Percentiles rank a stretch among this genome's conserved stretches.
phyloP scores from a whole-genome alignment of 1,140 invertebrate genomes.

The Ganaspis sp. region DNA sequence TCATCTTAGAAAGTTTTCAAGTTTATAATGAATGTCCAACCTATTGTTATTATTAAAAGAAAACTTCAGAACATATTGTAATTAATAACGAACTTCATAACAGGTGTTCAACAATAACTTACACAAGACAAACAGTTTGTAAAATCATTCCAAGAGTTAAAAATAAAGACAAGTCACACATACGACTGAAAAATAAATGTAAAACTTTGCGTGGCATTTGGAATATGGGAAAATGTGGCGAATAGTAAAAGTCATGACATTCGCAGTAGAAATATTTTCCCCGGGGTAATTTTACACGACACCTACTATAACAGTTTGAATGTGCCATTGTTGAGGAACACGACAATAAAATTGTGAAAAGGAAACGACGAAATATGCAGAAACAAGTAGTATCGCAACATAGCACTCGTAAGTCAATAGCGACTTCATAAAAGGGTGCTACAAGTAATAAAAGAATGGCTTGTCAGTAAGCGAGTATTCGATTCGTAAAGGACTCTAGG shows the following conservation, averaged over 20 bases:
- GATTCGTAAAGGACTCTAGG: no score
- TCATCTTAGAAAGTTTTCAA: no score
- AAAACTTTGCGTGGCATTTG: no score
- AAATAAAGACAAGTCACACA: no score
- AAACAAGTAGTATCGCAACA: background rate
- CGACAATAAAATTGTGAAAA: background rate
- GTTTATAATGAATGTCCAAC: no score
- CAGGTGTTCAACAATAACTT: no score
- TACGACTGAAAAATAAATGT: no score
- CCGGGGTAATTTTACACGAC: background rate
- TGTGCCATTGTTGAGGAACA: background rate
- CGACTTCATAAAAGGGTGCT: conserved; percentile 5
- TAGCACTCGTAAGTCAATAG: conserved; percentile 1
- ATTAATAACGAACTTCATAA: no score
- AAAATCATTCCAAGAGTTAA: no score
- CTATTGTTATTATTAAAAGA: no score
- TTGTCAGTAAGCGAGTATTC: background rate
- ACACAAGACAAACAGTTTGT: no score
- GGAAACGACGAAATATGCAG: conserved; percentile 5
- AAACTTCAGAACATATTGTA: no score
- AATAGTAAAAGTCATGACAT: background rate
- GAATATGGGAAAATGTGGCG: background rate
- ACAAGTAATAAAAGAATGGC: background rate
- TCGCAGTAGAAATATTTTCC: background rate
- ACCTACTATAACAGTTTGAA: conserved; percentile 1